Evolutionary conservation across 2,888 invertebrate species (phyloP).

Genomic region (Cephus rjabovi): DNA sequence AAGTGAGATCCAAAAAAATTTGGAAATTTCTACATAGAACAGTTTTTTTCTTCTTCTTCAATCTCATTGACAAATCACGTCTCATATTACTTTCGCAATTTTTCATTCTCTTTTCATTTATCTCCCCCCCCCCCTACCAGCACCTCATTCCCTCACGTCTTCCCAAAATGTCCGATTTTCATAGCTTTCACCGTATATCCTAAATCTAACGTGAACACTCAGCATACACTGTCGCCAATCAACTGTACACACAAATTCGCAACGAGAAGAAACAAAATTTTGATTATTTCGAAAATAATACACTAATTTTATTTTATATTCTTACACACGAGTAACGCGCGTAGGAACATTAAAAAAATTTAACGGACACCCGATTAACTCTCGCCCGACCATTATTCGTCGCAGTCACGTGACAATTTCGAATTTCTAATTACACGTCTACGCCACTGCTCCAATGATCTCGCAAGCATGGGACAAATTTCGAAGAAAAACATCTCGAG

Average conservation of each 20-base stretch:
- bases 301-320: neutral
- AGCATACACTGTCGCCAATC: neutral
- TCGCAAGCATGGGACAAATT: neutral
- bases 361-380: neutral
- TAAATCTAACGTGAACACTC: neutral
- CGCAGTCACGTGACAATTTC: neutral
- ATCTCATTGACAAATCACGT: neutral
- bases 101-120: neutral
- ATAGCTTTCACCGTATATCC: neutral
- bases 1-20: no score
- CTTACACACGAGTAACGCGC: neutral
- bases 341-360: neutral
- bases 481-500: neutral
- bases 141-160: neutral
- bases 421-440: neutral
- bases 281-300: neutral
- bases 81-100: neutral
- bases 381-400: neutral
- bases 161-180: neutral
- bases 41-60: no score
- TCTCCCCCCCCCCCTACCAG: neutral
- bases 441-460: neutral
- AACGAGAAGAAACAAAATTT: neutral
- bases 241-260: neutral
- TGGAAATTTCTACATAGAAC: no score